Evolutionary conservation across 2,797 vertebrate genomes (phyloP), one percentile per base, ranked within the genome.

Genomic region (Enteromius treurensis): DNA sequence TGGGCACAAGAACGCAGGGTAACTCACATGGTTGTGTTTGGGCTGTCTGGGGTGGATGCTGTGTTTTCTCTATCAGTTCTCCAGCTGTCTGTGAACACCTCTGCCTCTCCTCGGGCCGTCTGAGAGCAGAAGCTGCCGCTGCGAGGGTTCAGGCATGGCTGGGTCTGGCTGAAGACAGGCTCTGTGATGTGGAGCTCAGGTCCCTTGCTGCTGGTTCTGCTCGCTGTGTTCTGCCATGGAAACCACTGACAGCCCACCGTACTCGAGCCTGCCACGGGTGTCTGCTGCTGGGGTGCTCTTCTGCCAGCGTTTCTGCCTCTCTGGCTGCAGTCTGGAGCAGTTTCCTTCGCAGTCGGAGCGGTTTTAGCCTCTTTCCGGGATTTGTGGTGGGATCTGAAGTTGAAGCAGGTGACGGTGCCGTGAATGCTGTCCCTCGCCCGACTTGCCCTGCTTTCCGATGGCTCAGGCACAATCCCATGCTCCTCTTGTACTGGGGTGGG

Each of bases 81-180:
- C 85, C 80, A 76, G 3, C 26, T 40, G 26, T 64, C 60, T 64
- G 60, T 29, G 14, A 64, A 7, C 26, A 64, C 60, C 11, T 77
- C 74, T 0, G 92, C 91, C 64, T 92, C 94, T 0, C 91, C 90
- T 71, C 92, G 95, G 0, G 95, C 95, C 11, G 94, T 94, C 65
- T 96, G 95, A 0, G 96, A 96, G 82, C 95, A 96, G 90, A 96
- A 96, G 87, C 95, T 97, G 67, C 92, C 95, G 3, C 95, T 94
- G 11, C 92, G 93, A 42, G 95, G 94, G 79, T 93, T 86, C 87
- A 94, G 94, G 81, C 95, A 96, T 89, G 92, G 95, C 88, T 71
- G 51, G 92, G 90, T 80, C 49, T 89, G 82, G 73, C 86, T 92
- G 32, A 88, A 87, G 0, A 87, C 86, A 0, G 89, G 45, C 1